Evolutionary conservation across 2,113 vertebrate genomes (phyloP).

Genomic region (Ploceus nigricollis): DNA sequence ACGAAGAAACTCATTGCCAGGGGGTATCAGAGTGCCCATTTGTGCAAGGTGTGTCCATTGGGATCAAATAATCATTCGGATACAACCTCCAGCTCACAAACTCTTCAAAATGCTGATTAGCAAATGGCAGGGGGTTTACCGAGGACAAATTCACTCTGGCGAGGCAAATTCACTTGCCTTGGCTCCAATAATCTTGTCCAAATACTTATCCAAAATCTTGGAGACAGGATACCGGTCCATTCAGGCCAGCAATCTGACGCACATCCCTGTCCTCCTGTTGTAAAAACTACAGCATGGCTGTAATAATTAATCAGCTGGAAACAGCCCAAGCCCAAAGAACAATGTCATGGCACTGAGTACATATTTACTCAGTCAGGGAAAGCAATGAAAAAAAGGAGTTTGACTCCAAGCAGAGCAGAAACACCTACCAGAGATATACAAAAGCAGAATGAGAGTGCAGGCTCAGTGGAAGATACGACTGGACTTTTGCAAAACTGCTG

Average conservation of each 20-base stretch:
- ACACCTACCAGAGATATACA: background rate
- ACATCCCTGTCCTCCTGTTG: background rate
- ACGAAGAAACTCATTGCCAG: background rate
- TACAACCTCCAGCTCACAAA: background rate
- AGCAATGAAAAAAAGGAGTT: background rate
- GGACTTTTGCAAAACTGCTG: background rate
- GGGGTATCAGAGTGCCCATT: background rate
- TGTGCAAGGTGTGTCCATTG: background rate
- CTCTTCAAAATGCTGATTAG: background rate
- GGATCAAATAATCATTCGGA: background rate
- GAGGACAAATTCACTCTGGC: background rate
- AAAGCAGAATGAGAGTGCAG: background rate
- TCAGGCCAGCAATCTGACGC: background rate
- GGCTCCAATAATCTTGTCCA: background rate
- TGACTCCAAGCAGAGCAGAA: background rate
- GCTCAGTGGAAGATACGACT: background rate
- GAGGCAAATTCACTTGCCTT: background rate
- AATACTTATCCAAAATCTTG: background rate
- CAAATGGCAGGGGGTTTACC: background rate
- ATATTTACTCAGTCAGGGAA: background rate
- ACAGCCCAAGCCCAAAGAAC: conserved; percentile 16
- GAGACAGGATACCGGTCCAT: conserved; percentile 1
- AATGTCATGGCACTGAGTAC: background rate
- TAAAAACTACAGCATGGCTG: background rate
- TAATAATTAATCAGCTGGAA: conserved; percentile 48